phyloP scores from a whole-genome alignment of 2,113 vertebrate species.

The Aptenodytes patagonicus region DNA sequence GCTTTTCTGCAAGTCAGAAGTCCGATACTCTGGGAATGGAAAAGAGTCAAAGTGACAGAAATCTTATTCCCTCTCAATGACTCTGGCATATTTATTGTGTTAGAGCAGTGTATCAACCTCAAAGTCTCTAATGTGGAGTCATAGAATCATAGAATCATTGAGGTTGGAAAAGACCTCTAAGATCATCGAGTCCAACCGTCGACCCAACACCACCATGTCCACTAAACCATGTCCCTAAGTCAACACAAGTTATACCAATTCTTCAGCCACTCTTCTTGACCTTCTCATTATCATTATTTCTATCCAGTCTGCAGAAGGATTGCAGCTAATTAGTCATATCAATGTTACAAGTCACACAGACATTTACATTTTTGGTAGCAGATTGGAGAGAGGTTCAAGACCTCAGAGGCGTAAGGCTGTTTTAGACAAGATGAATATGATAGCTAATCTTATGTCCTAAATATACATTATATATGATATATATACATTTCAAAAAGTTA shows the following conservation, averaged over 20 bases:
- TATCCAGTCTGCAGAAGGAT: not conserved
- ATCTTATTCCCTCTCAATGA: not conserved
- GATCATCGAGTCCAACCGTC: too few species aligned
- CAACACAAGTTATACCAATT: not conserved
- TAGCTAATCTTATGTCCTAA: not conserved
- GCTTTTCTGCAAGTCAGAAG: not conserved
- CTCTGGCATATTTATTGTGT: not conserved
- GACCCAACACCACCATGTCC: too few species aligned
- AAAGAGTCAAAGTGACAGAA: not conserved
- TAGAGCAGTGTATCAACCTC: not conserved
- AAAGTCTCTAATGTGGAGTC: not conserved
- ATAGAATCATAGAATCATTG: not conserved
- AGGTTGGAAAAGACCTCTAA: too few species aligned
- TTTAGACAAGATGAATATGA: not conserved
- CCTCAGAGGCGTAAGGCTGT: rapidly evolving
- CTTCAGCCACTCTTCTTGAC: not conserved
- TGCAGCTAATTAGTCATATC: not conserved
- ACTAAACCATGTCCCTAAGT: too few species aligned
- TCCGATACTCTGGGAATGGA: not conserved
- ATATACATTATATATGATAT: not conserved
- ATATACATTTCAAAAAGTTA: not conserved
- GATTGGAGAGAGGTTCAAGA: not conserved
- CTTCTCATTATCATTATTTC: not conserved
- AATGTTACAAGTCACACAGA: not conserved
- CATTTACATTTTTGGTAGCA: not conserved